A percentile compares a stretch with the other conserved stretches of the same genome.
These are phyloP conservation scores for Tetramorium bicarinatum DNA, from an alignment of 2,888 invertebrate genomes.

Conservation along the genomic window DNA sequence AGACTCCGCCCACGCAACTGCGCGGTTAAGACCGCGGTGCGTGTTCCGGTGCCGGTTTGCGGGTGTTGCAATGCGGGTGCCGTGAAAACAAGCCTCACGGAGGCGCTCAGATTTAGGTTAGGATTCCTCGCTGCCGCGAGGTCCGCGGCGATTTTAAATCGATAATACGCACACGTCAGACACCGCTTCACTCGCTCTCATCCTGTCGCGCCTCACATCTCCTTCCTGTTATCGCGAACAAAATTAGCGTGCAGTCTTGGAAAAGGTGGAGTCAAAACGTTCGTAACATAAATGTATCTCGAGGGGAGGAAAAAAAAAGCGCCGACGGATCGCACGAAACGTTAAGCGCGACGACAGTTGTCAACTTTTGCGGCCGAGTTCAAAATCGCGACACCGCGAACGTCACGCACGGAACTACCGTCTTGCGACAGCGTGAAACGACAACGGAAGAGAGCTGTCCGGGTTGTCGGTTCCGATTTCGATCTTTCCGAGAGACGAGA, in stretches of 20 bases:
- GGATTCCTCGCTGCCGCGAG: not conserved
- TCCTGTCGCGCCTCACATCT: not conserved
- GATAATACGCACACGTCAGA: constrained; percentile 2
- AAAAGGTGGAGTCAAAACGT: not conserved
- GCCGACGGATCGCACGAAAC: too few species aligned
- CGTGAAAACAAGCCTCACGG: not conserved
- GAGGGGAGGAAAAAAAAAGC: too few species aligned
- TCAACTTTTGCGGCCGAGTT: not conserved
- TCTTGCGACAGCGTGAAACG: not conserved
- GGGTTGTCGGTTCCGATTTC: not conserved
- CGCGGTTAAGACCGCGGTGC: constrained; percentile 26
- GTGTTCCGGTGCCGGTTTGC: constrained; percentile 1
- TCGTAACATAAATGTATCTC: not conserved
- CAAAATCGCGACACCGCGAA: not conserved
- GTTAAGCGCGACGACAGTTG: too few species aligned
- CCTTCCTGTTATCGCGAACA: not conserved
- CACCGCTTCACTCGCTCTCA: not conserved
- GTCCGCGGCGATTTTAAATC: constrained; percentile 44
- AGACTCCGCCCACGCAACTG: constrained; percentile 75
- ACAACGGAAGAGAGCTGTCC: not conserved
- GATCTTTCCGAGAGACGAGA: not conserved
- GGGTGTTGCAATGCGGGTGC: not conserved
- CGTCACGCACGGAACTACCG: too few species aligned
- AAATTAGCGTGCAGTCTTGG: not conserved
- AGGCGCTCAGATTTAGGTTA: constrained; percentile 26